A percentile compares a stretch with the other conserved stretches of the same genome.
Conservation (phyloP, 2,888 invertebrate genomes). For the Apamea epomidion region DNA sequence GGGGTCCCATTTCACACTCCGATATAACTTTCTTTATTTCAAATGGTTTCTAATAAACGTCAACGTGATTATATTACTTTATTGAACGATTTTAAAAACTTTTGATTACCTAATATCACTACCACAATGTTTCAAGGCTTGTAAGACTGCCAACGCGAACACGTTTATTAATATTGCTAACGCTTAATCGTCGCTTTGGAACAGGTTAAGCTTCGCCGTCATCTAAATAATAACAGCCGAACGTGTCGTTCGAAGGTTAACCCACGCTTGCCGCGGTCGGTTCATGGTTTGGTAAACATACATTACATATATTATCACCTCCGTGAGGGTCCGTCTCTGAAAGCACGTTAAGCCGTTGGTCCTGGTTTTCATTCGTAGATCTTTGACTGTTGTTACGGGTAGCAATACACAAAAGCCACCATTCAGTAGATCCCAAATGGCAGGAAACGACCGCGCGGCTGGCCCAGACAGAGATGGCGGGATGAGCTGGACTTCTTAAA, state of each 20-base stretch:
- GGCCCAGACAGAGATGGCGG: too few relatives aligned
- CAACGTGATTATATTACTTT: neutral
- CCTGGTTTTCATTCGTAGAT: neutral
- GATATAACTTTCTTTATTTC: neutral
- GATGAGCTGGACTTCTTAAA: too few relatives aligned
- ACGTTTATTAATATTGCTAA: neutral
- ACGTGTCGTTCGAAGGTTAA: neutral
- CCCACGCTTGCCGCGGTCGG: neutral
- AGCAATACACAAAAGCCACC: neutral
- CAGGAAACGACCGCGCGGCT: too few relatives aligned
- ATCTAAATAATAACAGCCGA: neutral
- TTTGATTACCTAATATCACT: neutral
- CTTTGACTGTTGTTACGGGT: neutral
- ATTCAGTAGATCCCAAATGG: too few relatives aligned
- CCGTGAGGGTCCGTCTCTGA: neutral
- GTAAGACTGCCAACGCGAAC: neutral
- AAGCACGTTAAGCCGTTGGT: neutral
- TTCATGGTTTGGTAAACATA: neutral
- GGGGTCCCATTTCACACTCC: neutral
- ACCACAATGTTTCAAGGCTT: neutral
- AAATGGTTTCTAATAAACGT: neutral
- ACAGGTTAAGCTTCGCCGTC: neutral
- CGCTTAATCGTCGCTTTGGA: neutral
- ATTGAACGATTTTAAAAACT: neutral
- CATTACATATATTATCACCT: neutral